phyloP scores from a whole-genome alignment of 92 coral and sea anemone species.

The Umimayanthus chanpuru region DNA sequence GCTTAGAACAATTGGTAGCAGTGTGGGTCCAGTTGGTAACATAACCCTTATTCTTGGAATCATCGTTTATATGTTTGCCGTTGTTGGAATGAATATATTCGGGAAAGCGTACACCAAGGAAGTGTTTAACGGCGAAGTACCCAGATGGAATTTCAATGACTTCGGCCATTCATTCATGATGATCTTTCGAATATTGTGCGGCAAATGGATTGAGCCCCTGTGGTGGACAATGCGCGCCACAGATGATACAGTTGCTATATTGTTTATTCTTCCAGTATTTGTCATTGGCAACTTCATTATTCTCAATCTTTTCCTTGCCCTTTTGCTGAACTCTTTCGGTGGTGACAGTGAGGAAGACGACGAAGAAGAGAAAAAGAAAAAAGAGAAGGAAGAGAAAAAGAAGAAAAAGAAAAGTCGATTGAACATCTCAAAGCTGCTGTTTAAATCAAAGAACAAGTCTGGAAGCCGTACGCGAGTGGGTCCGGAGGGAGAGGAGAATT shows the following conservation, averaged over 20 bases:
- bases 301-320: conserved; percentile 94
- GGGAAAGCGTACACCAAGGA: conserved; percentile 42
- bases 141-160: conserved; percentile 91
- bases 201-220: conserved; percentile 97
- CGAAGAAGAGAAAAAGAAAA: conserved; percentile 79
- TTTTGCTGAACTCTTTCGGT: conserved; percentile 94
- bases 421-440: conserved; percentile 53
- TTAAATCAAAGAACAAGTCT: conserved; percentile 57
- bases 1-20: conserved; percentile 92
- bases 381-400: conserved; percentile 68
- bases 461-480: conserved; percentile 91
- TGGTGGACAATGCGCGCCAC: conserved; percentile 93
- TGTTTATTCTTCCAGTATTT: conserved; percentile 88
- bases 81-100: conserved; percentile 97
- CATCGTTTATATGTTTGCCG: conserved; percentile 97
- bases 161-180: conserved; percentile 97
- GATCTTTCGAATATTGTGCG: conserved; percentile 95
- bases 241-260: conserved; percentile 63
- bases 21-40: conserved; percentile 97
- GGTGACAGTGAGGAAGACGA: conserved; percentile 79
- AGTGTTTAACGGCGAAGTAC: conserved; percentile 51
- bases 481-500: conserved; percentile 75
- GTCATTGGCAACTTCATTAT: conserved; percentile 95
- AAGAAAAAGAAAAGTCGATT: conserved; percentile 64
- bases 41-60: conserved; percentile 93